Conservation (phyloP, 2,888 invertebrate species). For the Geotrupes spiniger region DNA sequence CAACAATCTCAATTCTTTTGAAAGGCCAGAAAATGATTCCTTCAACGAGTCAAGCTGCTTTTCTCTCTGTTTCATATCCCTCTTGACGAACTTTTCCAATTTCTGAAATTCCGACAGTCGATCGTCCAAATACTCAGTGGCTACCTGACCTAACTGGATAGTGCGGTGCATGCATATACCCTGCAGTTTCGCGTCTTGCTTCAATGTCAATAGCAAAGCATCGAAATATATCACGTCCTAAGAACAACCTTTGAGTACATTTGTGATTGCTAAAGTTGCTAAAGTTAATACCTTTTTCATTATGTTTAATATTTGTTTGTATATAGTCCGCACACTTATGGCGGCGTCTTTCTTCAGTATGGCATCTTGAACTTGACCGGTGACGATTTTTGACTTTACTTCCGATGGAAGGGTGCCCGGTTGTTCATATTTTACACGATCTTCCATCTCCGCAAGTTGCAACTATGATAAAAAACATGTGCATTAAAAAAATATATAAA, state of each 20-base stretch:
- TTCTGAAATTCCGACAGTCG: constrained; percentile 59
- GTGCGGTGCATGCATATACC: constrained; percentile 62
- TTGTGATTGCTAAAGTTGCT: too few species aligned
- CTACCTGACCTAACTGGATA: constrained; percentile 65
- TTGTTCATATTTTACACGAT: constrained; percentile 54
- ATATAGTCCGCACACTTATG: constrained; percentile 61
- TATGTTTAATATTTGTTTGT: constrained; percentile 60
- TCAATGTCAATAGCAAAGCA: constrained; percentile 58
- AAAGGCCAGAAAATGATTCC: constrained; percentile 46
- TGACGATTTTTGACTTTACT: constrained; percentile 57
- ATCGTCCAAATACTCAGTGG: constrained; percentile 65
- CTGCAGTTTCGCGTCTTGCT: constrained; percentile 59
- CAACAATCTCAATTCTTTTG: constrained; percentile 49
- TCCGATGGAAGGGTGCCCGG: constrained; percentile 53
- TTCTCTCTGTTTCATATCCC: constrained; percentile 62
- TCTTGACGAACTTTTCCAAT: constrained; percentile 59
- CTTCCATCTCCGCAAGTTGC: constrained; percentile 55
- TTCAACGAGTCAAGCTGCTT: constrained; percentile 55
- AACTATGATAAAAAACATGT: constrained; percentile 47
- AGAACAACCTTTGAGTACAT: too few species aligned
- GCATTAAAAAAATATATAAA: too few species aligned
- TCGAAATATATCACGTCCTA: constrained; percentile 66
- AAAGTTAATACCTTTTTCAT: constrained; percentile 64
- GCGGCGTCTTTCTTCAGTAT: constrained; percentile 65
- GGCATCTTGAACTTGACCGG: constrained; percentile 61